These are phyloP conservation scores for Cheilosia variabilis DNA, from an alignment of 2,888 invertebrate species.

Conservation along the genomic window DNA sequence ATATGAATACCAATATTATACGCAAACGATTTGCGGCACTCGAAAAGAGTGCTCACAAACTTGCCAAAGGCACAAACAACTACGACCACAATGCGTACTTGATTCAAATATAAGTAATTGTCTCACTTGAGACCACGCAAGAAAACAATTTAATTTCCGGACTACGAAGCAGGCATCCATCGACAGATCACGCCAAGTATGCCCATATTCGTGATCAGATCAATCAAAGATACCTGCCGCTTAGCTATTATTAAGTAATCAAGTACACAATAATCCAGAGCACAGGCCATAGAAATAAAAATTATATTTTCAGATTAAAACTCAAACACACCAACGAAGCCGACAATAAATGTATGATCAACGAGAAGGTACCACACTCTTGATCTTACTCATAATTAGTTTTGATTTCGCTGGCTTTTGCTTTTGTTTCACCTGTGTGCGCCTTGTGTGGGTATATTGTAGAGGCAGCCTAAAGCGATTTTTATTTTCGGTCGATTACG, in stretches of 20 bases:
- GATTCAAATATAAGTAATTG: neutral
- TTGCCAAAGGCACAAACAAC: no score
- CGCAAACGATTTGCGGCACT: no score
- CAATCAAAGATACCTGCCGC: constrained; percentile 28
- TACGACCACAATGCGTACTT: neutral
- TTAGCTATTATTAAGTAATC: constrained; percentile 42
- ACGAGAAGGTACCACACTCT: neutral
- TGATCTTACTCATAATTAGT: neutral
- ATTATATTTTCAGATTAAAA: neutral
- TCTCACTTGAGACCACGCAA: constrained; percentile 2
- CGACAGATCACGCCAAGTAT: neutral
- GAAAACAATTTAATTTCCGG: constrained; percentile 1
- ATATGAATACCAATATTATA: no score
- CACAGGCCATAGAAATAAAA: neutral
- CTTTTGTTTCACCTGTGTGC: neutral
- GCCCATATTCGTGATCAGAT: constrained; percentile 37
- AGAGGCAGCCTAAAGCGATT: neutral
- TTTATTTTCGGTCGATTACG: constrained; percentile 5
- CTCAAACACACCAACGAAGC: neutral
- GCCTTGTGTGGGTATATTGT: neutral
- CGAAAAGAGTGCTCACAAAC: no score
- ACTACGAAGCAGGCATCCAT: neutral
- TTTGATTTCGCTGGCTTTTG: neutral
- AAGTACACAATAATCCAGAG: constrained; percentile 44
- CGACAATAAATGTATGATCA: neutral